Conservation (phyloP, 2,797 vertebrate species). For the Malurus leucopterus region DNA sequence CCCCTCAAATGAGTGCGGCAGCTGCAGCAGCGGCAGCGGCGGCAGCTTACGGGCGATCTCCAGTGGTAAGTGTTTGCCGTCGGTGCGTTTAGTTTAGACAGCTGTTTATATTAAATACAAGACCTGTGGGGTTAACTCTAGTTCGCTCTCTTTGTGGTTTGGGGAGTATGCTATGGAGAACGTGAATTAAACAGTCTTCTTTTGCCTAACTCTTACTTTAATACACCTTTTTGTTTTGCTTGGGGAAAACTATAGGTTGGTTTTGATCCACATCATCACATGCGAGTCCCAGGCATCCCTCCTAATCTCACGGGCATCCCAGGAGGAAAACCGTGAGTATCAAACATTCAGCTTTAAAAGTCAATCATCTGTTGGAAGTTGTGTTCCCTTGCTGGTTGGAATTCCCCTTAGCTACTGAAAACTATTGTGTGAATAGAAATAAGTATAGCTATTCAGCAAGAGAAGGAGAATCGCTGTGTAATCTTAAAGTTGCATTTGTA, state of each 20-base stretch:
- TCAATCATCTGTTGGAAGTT: constrained; percentile 19
- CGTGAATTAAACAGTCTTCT: neutral
- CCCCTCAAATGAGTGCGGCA: constrained; percentile 95
- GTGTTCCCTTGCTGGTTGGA: neutral
- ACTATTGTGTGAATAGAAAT: neutral
- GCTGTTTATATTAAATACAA: neutral
- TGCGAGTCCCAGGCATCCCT: constrained; percentile 95
- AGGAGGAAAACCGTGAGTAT: constrained; percentile 96
- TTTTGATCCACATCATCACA: constrained; percentile 97
- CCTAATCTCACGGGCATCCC: constrained; percentile 95
- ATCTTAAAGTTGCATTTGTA: constrained; percentile 13
- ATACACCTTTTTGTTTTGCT: constrained; percentile 43
- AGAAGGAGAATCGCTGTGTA: neutral
- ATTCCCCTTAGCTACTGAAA: constrained; percentile 4
- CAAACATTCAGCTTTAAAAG: constrained; percentile 4
- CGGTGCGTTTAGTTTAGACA: neutral
- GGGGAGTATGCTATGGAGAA: neutral
- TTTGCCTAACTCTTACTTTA: neutral
- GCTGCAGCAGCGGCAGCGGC: constrained; percentile 80
- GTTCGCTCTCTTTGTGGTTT: neutral
- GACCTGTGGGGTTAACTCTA: neutral
- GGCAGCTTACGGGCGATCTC: constrained; percentile 90
- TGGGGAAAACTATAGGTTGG: constrained; percentile 80
- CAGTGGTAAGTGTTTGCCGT: constrained; percentile 78
- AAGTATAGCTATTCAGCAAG: neutral